Percentiles rank a stretch among this genome's conserved stretches.
These are phyloP conservation scores for Cynoglossus semilaevis DNA, from an alignment of 2,113 vertebrate species.

Conservation along the genomic window DNA sequence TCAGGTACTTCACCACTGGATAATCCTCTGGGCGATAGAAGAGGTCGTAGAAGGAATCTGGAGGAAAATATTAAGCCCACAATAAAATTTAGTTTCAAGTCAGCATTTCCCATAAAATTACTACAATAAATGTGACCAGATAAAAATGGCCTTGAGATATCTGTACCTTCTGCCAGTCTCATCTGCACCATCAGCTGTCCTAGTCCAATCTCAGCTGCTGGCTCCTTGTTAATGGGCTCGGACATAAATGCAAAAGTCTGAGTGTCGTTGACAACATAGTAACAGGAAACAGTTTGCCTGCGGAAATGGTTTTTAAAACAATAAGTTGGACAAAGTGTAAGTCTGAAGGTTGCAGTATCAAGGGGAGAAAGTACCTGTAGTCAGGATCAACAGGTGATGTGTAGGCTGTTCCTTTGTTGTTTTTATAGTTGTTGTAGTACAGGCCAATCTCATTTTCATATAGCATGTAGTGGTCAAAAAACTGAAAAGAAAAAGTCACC, in stretches of 20 bases:
- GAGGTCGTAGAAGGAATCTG: constrained; percentile 58
- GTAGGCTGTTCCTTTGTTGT: background rate
- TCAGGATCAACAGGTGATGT: constrained; percentile 25
- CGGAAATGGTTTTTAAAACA: background rate
- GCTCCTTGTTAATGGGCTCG: constrained; percentile 23
- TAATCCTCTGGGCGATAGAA: constrained; percentile 68
- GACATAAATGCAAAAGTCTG: constrained; percentile 45
- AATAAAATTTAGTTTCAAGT: background rate
- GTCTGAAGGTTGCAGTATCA: background rate
- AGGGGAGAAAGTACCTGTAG: constrained; percentile 56
- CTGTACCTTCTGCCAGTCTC: constrained; percentile 58
- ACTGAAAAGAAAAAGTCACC: constrained; percentile 38
- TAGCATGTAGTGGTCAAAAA: constrained; percentile 64
- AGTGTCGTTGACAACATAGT: constrained; percentile 63
- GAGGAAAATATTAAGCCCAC: background rate
- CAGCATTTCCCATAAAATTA: background rate
- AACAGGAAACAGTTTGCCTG: constrained; percentile 69
- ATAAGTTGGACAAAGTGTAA: background rate
- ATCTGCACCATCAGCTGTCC: constrained; percentile 68
- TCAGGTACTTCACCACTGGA: constrained; percentile 66
- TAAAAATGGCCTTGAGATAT: background rate
- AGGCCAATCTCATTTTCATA: constrained; percentile 73
- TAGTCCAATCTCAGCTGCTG: constrained; percentile 50
- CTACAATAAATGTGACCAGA: background rate
- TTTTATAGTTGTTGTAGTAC: background rate